Evolutionary conservation across 2,797 vertebrate species (phyloP).

Genomic region (Catamblyrhynchus diadema): DNA sequence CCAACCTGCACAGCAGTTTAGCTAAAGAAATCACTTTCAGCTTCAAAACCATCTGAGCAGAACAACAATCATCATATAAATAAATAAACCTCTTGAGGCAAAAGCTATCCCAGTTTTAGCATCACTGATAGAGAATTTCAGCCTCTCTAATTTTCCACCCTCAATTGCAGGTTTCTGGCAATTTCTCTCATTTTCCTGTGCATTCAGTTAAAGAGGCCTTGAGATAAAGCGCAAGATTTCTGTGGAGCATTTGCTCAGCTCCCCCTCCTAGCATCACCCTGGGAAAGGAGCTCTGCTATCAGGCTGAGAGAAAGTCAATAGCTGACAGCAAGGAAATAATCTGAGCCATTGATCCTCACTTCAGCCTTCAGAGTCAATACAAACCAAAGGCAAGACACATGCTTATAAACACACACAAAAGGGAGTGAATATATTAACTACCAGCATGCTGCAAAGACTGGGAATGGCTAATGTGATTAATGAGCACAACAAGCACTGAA

Average conservation of each 20-base stretch:
- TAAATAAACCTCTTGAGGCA: background rate
- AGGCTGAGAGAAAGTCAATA: conserved; percentile 78
- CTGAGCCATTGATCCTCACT: conserved; percentile 79
- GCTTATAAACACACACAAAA: conserved; percentile 31
- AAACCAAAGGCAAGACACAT: conserved; percentile 67
- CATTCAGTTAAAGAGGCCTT: conserved; percentile 3
- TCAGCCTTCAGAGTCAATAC: conserved; percentile 73
- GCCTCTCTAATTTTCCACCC: background rate
- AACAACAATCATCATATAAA: background rate
- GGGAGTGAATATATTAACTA: conserved; percentile 46
- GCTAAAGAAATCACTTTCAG: background rate
- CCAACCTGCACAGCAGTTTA: background rate
- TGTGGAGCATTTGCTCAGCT: background rate
- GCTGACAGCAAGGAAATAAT: conserved; percentile 82
- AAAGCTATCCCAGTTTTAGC: background rate
- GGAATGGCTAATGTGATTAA: background rate
- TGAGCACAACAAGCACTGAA: background rate
- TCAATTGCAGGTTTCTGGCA: background rate
- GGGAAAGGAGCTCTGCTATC: conserved; percentile 67
- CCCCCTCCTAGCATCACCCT: background rate
- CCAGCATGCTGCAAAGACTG: background rate
- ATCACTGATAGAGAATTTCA: background rate
- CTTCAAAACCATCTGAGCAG: conserved; percentile 2
- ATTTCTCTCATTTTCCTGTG: background rate
- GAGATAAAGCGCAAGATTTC: conserved; percentile 3